Evolutionary conservation across 2,888 invertebrate species (phyloP).

Genomic region (Therioaphis trifolii): DNA sequence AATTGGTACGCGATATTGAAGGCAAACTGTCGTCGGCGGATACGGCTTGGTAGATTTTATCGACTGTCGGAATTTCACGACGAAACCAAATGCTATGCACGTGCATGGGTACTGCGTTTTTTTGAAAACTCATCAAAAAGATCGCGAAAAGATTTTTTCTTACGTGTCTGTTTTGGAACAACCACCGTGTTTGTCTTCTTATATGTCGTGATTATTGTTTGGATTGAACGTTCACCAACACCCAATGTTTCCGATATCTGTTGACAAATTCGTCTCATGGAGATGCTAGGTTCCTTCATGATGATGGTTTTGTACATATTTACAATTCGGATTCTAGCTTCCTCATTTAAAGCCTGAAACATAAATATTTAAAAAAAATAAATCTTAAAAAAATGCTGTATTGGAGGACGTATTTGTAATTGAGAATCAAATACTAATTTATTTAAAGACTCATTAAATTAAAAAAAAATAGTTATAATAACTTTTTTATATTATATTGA

Average conservation of each 20-base stretch:
- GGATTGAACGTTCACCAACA: neutral
- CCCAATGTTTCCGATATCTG: neutral
- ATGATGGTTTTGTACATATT: no score
- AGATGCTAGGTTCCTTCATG: no score
- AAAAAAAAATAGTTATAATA: no score
- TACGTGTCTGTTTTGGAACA: neutral
- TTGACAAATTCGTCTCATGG: no score
- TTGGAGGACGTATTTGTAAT: no score
- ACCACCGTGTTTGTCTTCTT: neutral
- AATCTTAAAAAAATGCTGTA: no score
- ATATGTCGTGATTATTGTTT: neutral
- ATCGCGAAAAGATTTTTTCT: constrained; percentile 4
- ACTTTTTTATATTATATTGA: no score
- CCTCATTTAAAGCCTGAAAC: no score
- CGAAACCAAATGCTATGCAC: neutral
- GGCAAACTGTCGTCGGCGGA: constrained; percentile 5
- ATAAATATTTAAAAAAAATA: no score
- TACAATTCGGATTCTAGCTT: no score
- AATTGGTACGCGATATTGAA: neutral
- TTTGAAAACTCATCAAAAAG: neutral
- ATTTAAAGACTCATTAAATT: no score
- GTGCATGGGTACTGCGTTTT: neutral
- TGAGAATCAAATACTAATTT: no score
- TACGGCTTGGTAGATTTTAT: neutral
- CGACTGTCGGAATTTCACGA: constrained; percentile 1